A percentile compares a stretch with the other conserved stretches of the same genome.
phyloP scores from a whole-genome alignment of 2,113 vertebrate genomes.

The Salvator merianae region DNA sequence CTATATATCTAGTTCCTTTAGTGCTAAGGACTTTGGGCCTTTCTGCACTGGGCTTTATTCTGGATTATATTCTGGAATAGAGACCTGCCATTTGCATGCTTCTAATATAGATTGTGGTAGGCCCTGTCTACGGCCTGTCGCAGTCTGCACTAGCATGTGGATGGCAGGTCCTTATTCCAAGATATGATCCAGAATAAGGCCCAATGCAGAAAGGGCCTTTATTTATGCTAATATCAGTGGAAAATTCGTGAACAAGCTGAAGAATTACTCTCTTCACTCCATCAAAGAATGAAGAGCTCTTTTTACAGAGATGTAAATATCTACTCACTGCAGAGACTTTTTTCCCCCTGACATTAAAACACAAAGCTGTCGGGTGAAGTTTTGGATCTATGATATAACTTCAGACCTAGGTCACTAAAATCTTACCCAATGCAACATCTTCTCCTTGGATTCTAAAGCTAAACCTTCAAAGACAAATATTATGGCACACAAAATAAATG shows the following conservation, averaged over 20 bases:
- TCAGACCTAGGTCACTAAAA: conserved; percentile 73
- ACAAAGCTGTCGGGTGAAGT: conserved; percentile 61
- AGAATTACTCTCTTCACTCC: conserved; percentile 42
- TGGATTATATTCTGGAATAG: no score
- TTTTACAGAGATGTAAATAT: conserved; percentile 62
- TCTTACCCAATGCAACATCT: conserved; percentile 66
- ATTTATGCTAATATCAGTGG: conserved; percentile 9
- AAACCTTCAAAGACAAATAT: conserved; percentile 83
- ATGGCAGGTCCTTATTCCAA: no score
- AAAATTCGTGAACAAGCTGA: conserved; percentile 42
- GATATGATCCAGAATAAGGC: no score
- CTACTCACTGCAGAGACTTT: conserved; percentile 66
- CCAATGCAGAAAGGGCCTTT: not conserved
- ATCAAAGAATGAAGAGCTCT: conserved; percentile 60
- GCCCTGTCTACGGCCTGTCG: no score
- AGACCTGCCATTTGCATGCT: no score
- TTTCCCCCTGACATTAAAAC: conserved; percentile 55
- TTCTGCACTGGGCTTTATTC: no score
- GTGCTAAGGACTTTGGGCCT: not conserved
- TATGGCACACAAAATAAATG: conserved; percentile 84
- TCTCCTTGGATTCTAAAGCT: conserved; percentile 76
- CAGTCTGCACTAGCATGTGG: no score
- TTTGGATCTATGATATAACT: conserved; percentile 65
- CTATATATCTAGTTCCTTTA: conserved; percentile 31
- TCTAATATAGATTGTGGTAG: no score